These are phyloP conservation scores for Leptopilina boulardi DNA, from an alignment of 1,140 invertebrate genomes.

Conservation along the genomic window DNA sequence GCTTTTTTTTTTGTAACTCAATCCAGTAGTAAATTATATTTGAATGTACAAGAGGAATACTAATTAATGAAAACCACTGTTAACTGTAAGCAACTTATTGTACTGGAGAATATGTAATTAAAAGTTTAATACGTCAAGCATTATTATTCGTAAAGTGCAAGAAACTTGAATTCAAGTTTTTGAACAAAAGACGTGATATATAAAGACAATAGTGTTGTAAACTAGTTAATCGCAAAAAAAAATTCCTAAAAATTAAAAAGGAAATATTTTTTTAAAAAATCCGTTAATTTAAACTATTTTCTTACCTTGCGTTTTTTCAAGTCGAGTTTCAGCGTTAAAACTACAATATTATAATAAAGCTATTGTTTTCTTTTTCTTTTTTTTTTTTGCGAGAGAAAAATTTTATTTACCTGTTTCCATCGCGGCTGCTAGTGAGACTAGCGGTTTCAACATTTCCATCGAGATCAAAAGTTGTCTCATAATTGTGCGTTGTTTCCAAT, in stretches of 20 bases:
- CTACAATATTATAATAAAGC: constrained; percentile 13
- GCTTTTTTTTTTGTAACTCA: not conserved
- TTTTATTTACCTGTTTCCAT: constrained; percentile 80
- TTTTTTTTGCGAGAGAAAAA: not conserved
- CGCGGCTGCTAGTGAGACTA: constrained; percentile 79
- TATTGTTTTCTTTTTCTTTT: not conserved
- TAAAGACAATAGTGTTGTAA: not conserved
- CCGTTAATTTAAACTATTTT: constrained; percentile 15
- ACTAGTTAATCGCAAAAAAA: constrained; percentile 25
- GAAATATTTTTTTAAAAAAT: too few relatives aligned
- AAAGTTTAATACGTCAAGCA: constrained; percentile 10
- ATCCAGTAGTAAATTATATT: not conserved
- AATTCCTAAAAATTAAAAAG: not conserved
- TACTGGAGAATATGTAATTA: constrained; percentile 11
- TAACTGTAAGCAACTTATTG: constrained; percentile 18
- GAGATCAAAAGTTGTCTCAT: constrained; percentile 89
- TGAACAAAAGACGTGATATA: constrained; percentile 1
- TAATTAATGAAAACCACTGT: constrained; percentile 27
- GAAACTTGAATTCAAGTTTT: constrained; percentile 1
- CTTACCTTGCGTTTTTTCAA: not conserved
- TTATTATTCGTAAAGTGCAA: constrained; percentile 14
- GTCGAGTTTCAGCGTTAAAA: not conserved
- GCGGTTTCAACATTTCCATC: constrained; percentile 90
- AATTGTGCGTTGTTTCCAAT: constrained; percentile 80
- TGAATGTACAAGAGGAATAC: not conserved